Evolutionary conservation across 2,888 invertebrate species (phyloP), one percentile per base, ranked within the genome.

Genomic region (Pandemis cinnamomeana): DNA sequence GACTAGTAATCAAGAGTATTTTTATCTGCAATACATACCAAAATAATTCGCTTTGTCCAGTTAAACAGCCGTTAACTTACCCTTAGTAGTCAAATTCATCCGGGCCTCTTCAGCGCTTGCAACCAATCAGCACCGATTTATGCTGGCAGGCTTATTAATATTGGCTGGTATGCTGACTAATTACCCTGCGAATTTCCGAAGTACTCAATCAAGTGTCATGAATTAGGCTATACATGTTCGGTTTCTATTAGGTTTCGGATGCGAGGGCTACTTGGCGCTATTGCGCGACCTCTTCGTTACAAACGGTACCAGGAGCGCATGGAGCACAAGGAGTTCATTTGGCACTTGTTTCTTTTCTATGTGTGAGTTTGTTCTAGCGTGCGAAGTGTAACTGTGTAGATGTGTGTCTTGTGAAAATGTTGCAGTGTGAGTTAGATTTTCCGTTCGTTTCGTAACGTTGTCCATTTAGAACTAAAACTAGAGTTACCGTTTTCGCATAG

Each of bases 31-130:
- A 6, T 58, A 10, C 27, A 27, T 27, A n/a, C 41, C 7, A 61
- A 42, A 13, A n/a, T 41, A 60, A 58, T 73, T 70, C 73, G 73
- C 69, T 70, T 7, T 7, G 64, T 41, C 53, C 15, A 72, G 53
- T 60, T 71, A 64, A 76, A 41, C 44, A n/a, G 70, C 36, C 63
- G 67, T 71, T 72, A 72, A 87, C 92, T 91, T 83, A 94, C 94
- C 92, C 80, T 89, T 94, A 80, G 94, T 94, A 87, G 93, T 93
- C 90, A 94, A 89, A 94, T 94, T 94, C 94, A 94, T 94, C 86
- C 93, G 93, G 89, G 84, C 89, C 91, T 91, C 91, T 91, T 91
- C 85, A 90, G 79, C 80, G 86, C 83, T 85, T 84, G 82, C 88
- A 85, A 86, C 86, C 90, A 92, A 92, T 93, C 91, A 91, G 87